Evolutionary conservation across 1,140 invertebrate genomes (phyloP).

Genomic region (Bradysia coprophila): DNA sequence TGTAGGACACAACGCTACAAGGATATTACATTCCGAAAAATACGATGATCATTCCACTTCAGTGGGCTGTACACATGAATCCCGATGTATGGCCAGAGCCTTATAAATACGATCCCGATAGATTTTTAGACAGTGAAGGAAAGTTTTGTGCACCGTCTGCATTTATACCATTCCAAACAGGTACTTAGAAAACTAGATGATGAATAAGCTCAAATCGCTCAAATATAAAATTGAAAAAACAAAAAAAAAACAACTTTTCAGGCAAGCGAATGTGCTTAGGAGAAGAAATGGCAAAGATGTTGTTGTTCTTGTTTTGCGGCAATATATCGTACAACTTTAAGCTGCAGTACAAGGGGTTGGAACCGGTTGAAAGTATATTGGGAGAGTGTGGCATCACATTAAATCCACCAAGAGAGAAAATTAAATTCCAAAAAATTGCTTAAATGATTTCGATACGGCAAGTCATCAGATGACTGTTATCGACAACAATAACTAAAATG

Average conservation of each 20-base stretch:
- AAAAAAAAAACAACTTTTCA: conserved; percentile 19
- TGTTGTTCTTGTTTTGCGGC: conserved; percentile 43
- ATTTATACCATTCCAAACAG: conserved; percentile 72
- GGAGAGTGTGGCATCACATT: conserved; percentile 55
- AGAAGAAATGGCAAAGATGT: conserved; percentile 62
- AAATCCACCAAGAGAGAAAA: conserved; percentile 42
- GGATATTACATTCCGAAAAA: conserved; percentile 38
- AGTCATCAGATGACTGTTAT: no score
- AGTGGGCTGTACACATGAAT: conserved; percentile 73
- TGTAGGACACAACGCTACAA: conserved; percentile 2
- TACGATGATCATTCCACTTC: conserved; percentile 51
- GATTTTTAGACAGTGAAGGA: conserved; percentile 51
- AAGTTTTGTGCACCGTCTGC: conserved; percentile 38
- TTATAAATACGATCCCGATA: conserved; percentile 43
- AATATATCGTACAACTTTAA: conserved; percentile 42
- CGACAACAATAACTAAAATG: no score
- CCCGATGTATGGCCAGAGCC: conserved; percentile 49
- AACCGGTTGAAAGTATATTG: conserved; percentile 22
- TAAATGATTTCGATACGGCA: no score
- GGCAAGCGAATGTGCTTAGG: conserved; percentile 74
- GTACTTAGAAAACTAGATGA: conserved; percentile 23
- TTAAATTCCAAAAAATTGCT: no score
- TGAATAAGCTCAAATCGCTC: no score
- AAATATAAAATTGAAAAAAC: conserved; percentile 1
- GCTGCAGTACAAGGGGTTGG: conserved; percentile 15